Evolutionary conservation across 2,113 vertebrate genomes (phyloP), one percentile per base, ranked within the genome.

Genomic region (Dendropsophus ebraccatus): DNA sequence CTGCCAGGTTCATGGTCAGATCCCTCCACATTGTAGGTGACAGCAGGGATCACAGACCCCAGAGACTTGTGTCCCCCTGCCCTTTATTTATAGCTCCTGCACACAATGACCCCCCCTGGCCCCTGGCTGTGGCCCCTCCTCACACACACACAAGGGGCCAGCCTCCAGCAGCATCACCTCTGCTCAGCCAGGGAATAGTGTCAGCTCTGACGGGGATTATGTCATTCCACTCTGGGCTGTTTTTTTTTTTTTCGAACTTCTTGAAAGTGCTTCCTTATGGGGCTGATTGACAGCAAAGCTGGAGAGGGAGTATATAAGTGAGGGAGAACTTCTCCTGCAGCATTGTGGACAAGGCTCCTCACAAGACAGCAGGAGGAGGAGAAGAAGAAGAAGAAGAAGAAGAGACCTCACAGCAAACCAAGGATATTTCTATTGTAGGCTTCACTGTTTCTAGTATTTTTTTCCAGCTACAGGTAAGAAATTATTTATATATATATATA

Each of bases 251-350:
- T 73, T 74, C 23, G n/a, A 70, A 83, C 62, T 70, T 79, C 21
- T 78, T 85, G 32, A 86, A 86, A 80, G 49, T 79, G 84, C 76
- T 86, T 86, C 84, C 84, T 86, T 86, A 86, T 86, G 84, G 76
- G 50, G 35, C 60, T 80, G 84, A 86, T 80, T 86, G 84, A 86
- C 84, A 86, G 84, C 75, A 58, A 70, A 35, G 21, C 45, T 69
- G 47, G 30, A 80, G 65, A 80, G 49, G 14, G 47, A 72, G 30
- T 86, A 80, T 86, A 86, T 86, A 86, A 86, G 32, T 45, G 62
- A 67, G 19, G 45, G 76, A 79, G 45, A 16, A 9, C 8, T 45
- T 56, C 62, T 79, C 35, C 49, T n/a, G 35, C 28, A 30, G 47
- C 76, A 79, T 41, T 86, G 23, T 37, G 56, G 62, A 86, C 84